Evolutionary conservation across 2,888 invertebrate species (phyloP).

Genomic region (Leptinotarsa peninsularis): DNA sequence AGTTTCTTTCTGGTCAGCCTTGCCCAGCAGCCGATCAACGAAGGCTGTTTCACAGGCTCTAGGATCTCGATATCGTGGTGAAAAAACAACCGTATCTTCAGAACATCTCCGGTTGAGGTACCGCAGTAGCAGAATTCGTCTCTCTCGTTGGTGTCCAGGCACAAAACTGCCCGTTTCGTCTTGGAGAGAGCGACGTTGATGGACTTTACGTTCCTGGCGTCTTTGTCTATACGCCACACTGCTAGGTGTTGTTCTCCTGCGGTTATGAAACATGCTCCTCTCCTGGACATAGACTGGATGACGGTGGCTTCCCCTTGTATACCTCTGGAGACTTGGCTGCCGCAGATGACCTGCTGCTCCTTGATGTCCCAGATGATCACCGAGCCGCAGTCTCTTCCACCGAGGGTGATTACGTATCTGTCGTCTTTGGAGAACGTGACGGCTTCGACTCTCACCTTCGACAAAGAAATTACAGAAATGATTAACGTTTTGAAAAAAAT

Average conservation of each 20-base stretch:
- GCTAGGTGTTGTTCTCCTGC: constrained; percentile 70
- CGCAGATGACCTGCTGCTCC: constrained; percentile 65
- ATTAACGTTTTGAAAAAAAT: background rate
- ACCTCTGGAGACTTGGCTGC: constrained; percentile 57
- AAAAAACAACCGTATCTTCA: constrained; percentile 73
- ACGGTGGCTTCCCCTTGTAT: constrained; percentile 58
- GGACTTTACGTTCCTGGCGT: constrained; percentile 73
- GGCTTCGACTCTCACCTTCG: constrained; percentile 81
- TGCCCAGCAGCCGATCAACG: constrained; percentile 75
- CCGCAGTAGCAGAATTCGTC: constrained; percentile 86
- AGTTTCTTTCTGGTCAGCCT: constrained; percentile 65
- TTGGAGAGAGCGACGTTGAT: constrained; percentile 83
- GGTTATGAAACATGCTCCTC: constrained; percentile 77
- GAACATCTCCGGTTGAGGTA: constrained; percentile 83
- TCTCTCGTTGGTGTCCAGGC: constrained; percentile 76
- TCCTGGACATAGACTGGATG: constrained; percentile 69
- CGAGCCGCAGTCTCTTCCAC: constrained; percentile 91
- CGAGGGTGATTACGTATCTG: constrained; percentile 77
- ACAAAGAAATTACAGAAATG: background rate
- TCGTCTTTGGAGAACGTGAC: constrained; percentile 86
- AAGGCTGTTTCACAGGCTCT: constrained; percentile 69
- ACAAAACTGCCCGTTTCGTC: constrained; percentile 80
- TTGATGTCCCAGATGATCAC: constrained; percentile 87
- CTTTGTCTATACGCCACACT: constrained; percentile 80
- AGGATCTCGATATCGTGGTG: constrained; percentile 70